These are phyloP conservation scores for Ornithoptera alexandrae DNA, from an alignment of 2,888 invertebrate genomes.

Conservation along the genomic window DNA sequence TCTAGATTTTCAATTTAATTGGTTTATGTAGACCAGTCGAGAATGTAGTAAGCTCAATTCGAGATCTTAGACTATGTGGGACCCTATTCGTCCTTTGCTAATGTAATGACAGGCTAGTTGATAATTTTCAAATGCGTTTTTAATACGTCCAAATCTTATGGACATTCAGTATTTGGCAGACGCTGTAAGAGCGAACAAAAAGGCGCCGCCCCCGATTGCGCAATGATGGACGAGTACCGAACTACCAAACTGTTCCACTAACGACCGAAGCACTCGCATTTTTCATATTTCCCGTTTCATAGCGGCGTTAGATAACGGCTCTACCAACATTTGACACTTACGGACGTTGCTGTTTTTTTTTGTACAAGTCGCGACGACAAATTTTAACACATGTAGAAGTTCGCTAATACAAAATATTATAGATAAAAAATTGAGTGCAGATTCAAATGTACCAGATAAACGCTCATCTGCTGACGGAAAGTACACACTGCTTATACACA, in stretches of 20 bases:
- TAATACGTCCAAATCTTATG: not conserved
- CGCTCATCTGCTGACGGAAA: too few species aligned
- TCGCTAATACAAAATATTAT: not conserved
- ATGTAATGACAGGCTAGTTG: too few species aligned
- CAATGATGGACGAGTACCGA: conserved; percentile 66
- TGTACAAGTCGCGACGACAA: not conserved
- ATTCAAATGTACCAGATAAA: not conserved
- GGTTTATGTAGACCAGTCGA: too few species aligned
- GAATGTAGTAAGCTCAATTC: too few species aligned
- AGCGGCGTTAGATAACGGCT: conserved; percentile 44
- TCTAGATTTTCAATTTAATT: too few species aligned
- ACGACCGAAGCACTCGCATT: conserved; percentile 56
- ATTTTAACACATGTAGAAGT: not conserved
- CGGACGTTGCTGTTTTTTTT: conserved; percentile 9
- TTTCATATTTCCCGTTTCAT: conserved; percentile 58
- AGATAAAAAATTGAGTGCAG: not conserved
- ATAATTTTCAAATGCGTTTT: too few species aligned
- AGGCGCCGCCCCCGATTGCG: conserved; percentile 61
- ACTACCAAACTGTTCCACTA: conserved; percentile 63
- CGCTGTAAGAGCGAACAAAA: conserved; percentile 40
- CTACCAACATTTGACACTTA: conserved; percentile 22
- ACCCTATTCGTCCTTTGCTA: too few species aligned
- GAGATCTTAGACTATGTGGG: too few species aligned
- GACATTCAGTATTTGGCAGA: conserved; percentile 16
- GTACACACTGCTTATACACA: too few species aligned